Percentiles rank a stretch among this genome's conserved stretches.
Conservation (phyloP, 2,888 invertebrate genomes). For the Eledona agricola region DNA sequence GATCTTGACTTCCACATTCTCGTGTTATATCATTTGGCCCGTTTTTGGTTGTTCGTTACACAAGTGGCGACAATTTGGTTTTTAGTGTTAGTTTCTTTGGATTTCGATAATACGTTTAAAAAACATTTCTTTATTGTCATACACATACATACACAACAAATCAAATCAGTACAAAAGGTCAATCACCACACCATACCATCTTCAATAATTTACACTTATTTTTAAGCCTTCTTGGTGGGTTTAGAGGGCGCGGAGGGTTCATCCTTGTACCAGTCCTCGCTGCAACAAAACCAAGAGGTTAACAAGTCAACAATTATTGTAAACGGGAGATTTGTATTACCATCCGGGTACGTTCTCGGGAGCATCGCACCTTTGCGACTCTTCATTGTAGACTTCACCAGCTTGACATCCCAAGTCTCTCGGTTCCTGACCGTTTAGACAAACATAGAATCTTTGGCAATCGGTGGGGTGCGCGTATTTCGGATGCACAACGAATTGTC, state of each 20-base stretch:
- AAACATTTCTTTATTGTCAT: too few species aligned
- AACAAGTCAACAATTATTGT: slow-evolving; percentile 11
- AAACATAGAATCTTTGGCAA: slow-evolving; percentile 92
- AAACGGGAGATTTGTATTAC: slow-evolving; percentile 61
- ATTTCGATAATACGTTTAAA: too few species aligned
- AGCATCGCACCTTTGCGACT: slow-evolving; percentile 83
- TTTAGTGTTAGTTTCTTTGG: too few species aligned
- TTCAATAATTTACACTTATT: slow-evolving; percentile 3
- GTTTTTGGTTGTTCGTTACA: too few species aligned
- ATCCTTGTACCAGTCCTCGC: slow-evolving; percentile 92
- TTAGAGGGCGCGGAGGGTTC: slow-evolving; percentile 70
- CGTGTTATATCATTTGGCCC: too few species aligned
- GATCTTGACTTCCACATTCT: too few species aligned
- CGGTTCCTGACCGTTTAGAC: slow-evolving; percentile 86
- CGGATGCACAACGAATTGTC: slow-evolving; percentile 81
- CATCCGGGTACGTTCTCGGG: slow-evolving; percentile 92
- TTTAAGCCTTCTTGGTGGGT: slow-evolving; percentile 47
- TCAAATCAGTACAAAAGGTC: neutral
- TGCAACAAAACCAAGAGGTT: slow-evolving; percentile 58
- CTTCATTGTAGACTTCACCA: slow-evolving; percentile 92
- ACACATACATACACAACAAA: neutral
- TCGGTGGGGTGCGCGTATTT: slow-evolving; percentile 87
- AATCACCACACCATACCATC: neutral
- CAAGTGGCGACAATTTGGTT: too few species aligned
- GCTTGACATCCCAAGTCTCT: slow-evolving; percentile 85